Conservation (phyloP, 2,888 invertebrate genomes). For the Pyrrhosoma nymphula region DNA sequence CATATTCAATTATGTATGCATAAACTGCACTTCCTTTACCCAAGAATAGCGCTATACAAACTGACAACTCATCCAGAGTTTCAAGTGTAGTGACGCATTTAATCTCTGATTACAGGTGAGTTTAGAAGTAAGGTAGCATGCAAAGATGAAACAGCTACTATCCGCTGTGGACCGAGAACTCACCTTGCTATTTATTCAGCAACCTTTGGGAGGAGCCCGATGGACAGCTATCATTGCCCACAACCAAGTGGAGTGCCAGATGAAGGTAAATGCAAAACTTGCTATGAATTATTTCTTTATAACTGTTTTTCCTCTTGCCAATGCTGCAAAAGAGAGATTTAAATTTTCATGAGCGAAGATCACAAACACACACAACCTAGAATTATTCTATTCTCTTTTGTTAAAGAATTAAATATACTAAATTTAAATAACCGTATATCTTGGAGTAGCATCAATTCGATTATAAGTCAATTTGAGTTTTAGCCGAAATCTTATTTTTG, state of each 20-base stretch:
- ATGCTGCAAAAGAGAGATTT: neutral
- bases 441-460: too few species aligned
- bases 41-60: too few species aligned
- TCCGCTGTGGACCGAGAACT: slow-evolving; percentile 29
- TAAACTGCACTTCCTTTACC: too few species aligned
- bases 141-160: slow-evolving; percentile 26
- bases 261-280: neutral
- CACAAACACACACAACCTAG: too few species aligned
- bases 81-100: neutral
- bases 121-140: slow-evolving; percentile 54
- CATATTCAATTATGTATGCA: too few species aligned
- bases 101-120: slow-evolving; percentile 37
- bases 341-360: too few species aligned
- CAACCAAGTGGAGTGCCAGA: slow-evolving; percentile 24
- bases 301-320: neutral
- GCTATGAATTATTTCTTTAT: neutral
- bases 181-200: slow-evolving; percentile 51
- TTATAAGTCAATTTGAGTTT: too few species aligned
- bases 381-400: too few species aligned
- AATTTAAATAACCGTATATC: too few species aligned
- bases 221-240: slow-evolving; percentile 44
- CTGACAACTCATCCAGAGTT: too few species aligned
- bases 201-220: slow-evolving; percentile 42
- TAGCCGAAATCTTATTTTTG: too few species aligned
- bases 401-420: too few species aligned